Conservation (phyloP, 2,888 invertebrate genomes). For the Limulus polyphemus region DNA sequence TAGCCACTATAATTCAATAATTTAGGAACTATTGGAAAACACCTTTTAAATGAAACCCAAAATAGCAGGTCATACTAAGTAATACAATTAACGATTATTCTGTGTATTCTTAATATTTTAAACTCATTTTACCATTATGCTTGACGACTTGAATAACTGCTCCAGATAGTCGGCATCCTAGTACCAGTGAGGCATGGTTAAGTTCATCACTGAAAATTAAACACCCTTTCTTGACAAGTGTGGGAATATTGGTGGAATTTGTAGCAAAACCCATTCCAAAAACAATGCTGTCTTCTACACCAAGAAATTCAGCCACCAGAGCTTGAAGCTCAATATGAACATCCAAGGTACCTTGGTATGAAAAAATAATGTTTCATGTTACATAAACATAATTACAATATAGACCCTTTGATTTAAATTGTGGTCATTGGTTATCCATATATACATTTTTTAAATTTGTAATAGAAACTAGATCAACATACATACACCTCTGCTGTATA, state of each 20-base stretch:
- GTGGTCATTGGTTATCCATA: no score
- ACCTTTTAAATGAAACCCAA: no score
- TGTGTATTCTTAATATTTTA: neutral
- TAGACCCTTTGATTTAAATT: neutral
- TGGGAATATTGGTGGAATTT: constrained; percentile 44
- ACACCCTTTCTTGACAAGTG: constrained; percentile 41
- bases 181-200: constrained; percentile 44
- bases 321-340: constrained; percentile 41
- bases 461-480: no score
- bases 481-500: no score
- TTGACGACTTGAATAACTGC: constrained; percentile 42
- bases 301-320: constrained; percentile 41
- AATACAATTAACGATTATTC: no score
- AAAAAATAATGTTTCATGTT: no score
- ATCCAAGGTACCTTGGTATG: constrained; percentile 27
- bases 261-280: constrained; percentile 48
- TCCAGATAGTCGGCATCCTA: constrained; percentile 43
- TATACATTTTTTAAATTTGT: no score
- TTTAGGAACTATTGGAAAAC: no score
- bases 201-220: constrained; percentile 44
- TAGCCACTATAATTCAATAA: no score
- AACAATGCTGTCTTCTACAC: constrained; percentile 42
- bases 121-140: constrained; percentile 40
- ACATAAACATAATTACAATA: no score
- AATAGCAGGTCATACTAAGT: no score